A percentile compares a stretch with the other conserved stretches of the same genome.
phyloP scores from a whole-genome alignment of 2,888 invertebrate species.

The Agriopis leucophaearia region DNA sequence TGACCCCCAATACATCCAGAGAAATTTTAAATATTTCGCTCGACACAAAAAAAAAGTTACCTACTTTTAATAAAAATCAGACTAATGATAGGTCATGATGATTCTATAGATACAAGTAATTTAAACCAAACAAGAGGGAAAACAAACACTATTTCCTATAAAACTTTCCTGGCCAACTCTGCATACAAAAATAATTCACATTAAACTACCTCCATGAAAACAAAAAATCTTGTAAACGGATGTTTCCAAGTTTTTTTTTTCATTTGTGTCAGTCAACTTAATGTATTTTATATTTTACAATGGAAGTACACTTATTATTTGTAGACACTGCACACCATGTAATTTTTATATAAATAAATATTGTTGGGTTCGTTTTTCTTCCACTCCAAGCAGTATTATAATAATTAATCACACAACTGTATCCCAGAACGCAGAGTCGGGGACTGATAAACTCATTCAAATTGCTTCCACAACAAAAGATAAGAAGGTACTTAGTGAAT shows the following conservation, averaged over 20 bases:
- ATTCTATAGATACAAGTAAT: background rate
- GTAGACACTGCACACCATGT: background rate
- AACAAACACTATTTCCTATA: background rate
- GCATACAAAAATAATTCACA: too few species aligned
- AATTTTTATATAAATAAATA: background rate
- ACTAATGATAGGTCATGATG: too few species aligned
- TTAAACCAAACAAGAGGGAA: background rate
- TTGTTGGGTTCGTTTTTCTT: too few species aligned
- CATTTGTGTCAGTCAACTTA: too few species aligned
- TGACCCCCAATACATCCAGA: too few species aligned
- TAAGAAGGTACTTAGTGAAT: background rate
- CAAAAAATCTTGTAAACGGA: too few species aligned
- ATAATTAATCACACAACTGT: background rate
- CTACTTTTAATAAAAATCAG: background rate
- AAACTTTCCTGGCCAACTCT: background rate
- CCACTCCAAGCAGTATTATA: background rate
- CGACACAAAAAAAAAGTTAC: too few species aligned
- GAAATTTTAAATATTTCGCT: too few species aligned
- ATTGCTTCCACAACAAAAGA: slow-evolving; percentile 4
- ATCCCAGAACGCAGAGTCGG: slow-evolving; percentile 10
- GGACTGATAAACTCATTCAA: slow-evolving; percentile 23
- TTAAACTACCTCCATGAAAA: too few species aligned
- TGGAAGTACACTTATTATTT: too few species aligned
- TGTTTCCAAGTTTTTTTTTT: too few species aligned
- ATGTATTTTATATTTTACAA: too few species aligned